Evolutionary conservation across 2,888 invertebrate genomes (phyloP), one percentile per base, ranked within the genome.

Genomic region (Trachelus troglodyta): DNA sequence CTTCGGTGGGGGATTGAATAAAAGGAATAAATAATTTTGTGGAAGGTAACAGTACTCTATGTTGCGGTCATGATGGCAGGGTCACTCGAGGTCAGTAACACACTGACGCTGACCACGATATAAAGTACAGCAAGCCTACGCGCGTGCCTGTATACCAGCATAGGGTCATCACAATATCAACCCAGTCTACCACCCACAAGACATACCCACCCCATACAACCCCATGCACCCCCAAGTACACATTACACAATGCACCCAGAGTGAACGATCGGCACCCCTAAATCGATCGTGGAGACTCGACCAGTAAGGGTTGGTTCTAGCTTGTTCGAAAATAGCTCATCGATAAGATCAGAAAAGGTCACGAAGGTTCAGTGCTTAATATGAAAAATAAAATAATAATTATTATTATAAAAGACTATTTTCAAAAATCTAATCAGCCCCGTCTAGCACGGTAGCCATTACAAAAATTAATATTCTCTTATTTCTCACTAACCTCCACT

Each of bases 51-150:
- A 85, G 88, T 88, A 88, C 82, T 82, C 83, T 71, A 31, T 71
- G 71, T 85, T 87, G 87, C 86, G 89, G 87, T 88, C 85, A 86
- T 85, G 86, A 86, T 87, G 87, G 87, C 86, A 87, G 90, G 91
- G 90, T 91, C 90, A 91, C 88, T 89, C 86, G 90, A 88, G 91
- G 91, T 91, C 91, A 90, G 90, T 90, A 90, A 90, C 91, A 90
- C 89, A 90, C 89, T 90, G 89, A 89, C 87, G 71, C 71, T 71
- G 23, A 56, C 56, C 56, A 56, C 56, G 56, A 56, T 56, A 56
- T 56, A 56, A 56, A 56, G 56, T 56, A 56, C 56, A 56, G 56
- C 56, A 56, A 71, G 30, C 31, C 71, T 34, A 34, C 71, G 31
- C 71, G 71, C 71, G 71, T 56, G 56, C 56, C 56, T 56, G 6